A percentile compares a stretch with the other conserved stretches of the same genome.
Conservation (phyloP, 2,113 vertebrate genomes). For the Lynx canadensis region DNA sequence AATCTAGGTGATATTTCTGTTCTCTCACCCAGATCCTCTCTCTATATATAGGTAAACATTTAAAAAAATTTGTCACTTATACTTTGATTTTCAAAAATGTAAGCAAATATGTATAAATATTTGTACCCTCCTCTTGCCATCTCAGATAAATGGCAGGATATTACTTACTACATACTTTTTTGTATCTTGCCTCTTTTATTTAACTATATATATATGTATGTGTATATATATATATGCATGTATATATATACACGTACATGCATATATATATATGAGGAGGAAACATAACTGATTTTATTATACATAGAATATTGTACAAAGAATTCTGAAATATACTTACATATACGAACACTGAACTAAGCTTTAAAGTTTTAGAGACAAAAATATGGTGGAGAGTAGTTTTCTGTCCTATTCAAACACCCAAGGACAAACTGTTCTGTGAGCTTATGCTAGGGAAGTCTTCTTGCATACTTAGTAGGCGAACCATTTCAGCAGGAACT, state of each 20-base stretch:
- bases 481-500: not conserved
- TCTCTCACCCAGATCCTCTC: not conserved
- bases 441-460: not conserved
- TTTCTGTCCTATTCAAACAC: not conserved
- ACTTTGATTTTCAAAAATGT: constrained; percentile 24
- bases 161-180: not conserved
- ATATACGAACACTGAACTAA: not conserved
- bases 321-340: not conserved
- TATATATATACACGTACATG: not conserved
- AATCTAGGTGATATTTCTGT: not conserved
- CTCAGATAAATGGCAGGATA: not conserved
- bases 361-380: not conserved
- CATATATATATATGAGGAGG: not conserved
- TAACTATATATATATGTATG: not conserved
- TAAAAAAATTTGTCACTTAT: not conserved
- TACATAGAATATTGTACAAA: not conserved
- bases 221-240: too few species aligned
- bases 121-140: not conserved
- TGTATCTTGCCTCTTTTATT: not conserved
- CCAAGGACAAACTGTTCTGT: not conserved
- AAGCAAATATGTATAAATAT: not conserved
- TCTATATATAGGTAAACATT: not conserved
- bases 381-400: not conserved
- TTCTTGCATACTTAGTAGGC: not conserved
- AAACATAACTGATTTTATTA: not conserved